Conservation (phyloP, 2,113 vertebrate species). For the Aegithalos caudatus region DNA sequence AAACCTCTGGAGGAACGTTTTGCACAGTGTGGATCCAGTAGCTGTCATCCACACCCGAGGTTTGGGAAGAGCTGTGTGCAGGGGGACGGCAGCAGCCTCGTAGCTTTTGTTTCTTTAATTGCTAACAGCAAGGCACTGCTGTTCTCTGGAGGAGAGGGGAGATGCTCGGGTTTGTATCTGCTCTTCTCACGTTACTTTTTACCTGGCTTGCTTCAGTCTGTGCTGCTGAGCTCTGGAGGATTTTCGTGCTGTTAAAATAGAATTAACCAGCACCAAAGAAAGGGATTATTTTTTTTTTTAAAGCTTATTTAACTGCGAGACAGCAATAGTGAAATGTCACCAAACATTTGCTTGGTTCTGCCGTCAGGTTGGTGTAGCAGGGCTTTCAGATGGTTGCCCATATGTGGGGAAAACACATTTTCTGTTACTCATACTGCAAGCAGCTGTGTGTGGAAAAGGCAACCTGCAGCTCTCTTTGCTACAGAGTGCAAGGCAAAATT, state of each 20-base stretch:
- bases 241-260: not conserved
- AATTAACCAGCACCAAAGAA: not conserved
- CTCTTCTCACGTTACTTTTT: not conserved
- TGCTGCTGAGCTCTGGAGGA: not conserved
- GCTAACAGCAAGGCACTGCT: not conserved
- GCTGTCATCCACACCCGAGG: not conserved
- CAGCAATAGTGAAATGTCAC: not conserved
- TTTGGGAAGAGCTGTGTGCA: not conserved
- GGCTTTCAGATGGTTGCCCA: conserved; percentile 15
- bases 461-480: not conserved
- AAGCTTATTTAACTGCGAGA: not conserved
- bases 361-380: not conserved
- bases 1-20: not conserved
- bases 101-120: conserved; percentile 39
- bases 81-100: not conserved
- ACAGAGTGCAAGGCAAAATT: not conserved
- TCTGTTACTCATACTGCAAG: not conserved
- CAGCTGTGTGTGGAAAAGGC: not conserved
- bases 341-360: conserved; percentile 20
- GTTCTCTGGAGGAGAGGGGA: not conserved
- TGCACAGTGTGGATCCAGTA: not conserved
- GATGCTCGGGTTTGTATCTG: not conserved
- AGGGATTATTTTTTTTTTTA: not conserved
- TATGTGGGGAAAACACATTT: not conserved
- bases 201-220: not conserved